Conservation (phyloP, 2,113 vertebrate genomes). For the Willisornis vidua region DNA sequence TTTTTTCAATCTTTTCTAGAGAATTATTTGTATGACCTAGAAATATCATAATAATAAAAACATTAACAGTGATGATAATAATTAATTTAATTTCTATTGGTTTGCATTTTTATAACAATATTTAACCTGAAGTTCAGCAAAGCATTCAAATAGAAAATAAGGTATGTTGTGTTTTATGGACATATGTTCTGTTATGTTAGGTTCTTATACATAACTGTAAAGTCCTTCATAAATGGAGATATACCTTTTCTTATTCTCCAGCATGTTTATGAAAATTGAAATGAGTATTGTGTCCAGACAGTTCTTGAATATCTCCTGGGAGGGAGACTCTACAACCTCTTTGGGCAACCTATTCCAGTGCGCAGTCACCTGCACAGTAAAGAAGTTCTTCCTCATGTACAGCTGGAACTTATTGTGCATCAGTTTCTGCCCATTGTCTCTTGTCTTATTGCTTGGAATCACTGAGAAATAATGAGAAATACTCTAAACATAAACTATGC, state of each 20-base stretch:
- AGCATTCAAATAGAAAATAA: slow-evolving; percentile 16
- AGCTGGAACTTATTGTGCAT: not conserved
- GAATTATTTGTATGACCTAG: not conserved
- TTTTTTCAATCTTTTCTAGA: not conserved
- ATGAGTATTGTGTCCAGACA: not conserved
- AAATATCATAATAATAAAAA: not conserved
- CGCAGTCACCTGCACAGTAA: rapidly evolving
- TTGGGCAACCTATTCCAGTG: not conserved
- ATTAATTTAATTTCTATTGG: not conserved
- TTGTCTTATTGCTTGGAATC: not conserved
- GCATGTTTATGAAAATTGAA: not conserved
- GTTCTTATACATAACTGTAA: not conserved
- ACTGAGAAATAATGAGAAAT: not conserved
- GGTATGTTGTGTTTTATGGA: not conserved
- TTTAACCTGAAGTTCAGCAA: not conserved
- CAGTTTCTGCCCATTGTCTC: not conserved
- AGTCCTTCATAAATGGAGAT: not conserved
- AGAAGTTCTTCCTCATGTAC: not conserved
- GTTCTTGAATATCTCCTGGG: not conserved
- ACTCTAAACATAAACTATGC: not conserved
- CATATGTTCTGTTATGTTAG: not conserved
- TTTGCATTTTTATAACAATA: not conserved
- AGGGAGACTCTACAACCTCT: not conserved
- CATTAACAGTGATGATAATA: not conserved
- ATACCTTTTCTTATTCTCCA: not conserved